Base-by-base conservation (phyloP, 1,140 invertebrate genomes). In the Papilio glaucus region DNA sequence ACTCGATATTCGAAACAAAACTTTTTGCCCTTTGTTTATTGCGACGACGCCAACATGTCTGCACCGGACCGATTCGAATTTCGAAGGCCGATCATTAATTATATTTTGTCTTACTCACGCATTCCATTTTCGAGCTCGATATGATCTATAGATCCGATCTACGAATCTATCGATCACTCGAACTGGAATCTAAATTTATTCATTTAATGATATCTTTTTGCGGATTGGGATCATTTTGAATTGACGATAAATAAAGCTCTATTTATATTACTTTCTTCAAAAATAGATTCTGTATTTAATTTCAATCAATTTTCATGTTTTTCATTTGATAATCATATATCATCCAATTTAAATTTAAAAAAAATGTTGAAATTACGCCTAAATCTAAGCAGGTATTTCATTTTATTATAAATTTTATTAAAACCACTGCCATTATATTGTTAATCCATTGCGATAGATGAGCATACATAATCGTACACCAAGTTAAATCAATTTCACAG, bases 61-160 rank as follows among this genome's bases (percentile, higher is more conserved):
- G 85, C 91, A 88, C 85, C 84, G 83, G 79, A 89, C 84, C 88
- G 88, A 88, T 91, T 91, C 90, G 84, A 92, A 90, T 91, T 87
- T 90, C 76, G 85, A 87, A 89, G 79, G 81, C 77, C 79, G 75
- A 91, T 87, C 89, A 93, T 93, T 93, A 93, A 93, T 93, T 93
- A 93, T 93, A 93, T 93, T 93, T 93, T 91, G 91, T 93, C 91
- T 91, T 93, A 93, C 91, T 93, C 91, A 90, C 89, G 89, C 91
- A 91, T 91, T 91, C 85, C 88, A 93, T 93, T 91, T 91, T 90
- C 84, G 75, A 87, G 80, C 72, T 81, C 85, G 88, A 92, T 91
- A 90, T 91, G 91, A 93, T 93, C 91, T 93, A 93, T 93, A 90
- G 89, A 91, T 93, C 87, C 73, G 88, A 88, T 91, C 88, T 91